Evolutionary conservation across 2,113 vertebrate genomes (phyloP), one percentile per base, ranked within the genome.

Genomic region (Corynorhinus townsendii): DNA sequence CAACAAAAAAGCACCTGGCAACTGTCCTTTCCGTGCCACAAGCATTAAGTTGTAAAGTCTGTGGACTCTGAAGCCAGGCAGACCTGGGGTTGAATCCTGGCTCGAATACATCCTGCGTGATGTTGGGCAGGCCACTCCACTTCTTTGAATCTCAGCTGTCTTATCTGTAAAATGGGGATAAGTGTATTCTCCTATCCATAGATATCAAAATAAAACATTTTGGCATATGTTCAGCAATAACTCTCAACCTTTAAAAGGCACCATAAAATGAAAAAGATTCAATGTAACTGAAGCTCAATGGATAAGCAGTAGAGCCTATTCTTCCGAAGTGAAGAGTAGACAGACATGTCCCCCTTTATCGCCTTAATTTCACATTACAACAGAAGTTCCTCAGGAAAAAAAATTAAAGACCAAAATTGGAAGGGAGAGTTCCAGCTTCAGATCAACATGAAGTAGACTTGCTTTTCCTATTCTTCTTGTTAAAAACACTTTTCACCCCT

Each of bases 1-100:
- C 92, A 91, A 75, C 84, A 20, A 77, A 20, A 77, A 95, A 89
- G 68, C 84, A 93, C 94, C 93, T 79, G 97, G 90, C 69, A 83
- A 66, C 45, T 90, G 20, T 77, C 89, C 52, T 81, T 90, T 95
- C 93, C 79, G 30, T 94, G 96, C 45, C 84, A 97, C 80, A 88
- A 91, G 96, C 93, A 89, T 54, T 59, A 66, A 56, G 33, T 28
- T 73, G 20, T 54, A 47, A 26, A 64, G 14, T 43, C 59, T 28
- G 1, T 38, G 14, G 47, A 33, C 19, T 28, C 76, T 56, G 71
- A 66, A 91, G 72, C 3, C 52, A 59, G 33, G 68, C 12, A 40
- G 12, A 52, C 16, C 1, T n/a, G 20, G 22, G 16, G n/a, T 19
- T 26, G 56, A 59, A 68, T n/a, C 80, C 20, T 9, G 66, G 35